phyloP scores from a whole-genome alignment of 2,888 invertebrate genomes.

The Listrodromus nycthemerus region DNA sequence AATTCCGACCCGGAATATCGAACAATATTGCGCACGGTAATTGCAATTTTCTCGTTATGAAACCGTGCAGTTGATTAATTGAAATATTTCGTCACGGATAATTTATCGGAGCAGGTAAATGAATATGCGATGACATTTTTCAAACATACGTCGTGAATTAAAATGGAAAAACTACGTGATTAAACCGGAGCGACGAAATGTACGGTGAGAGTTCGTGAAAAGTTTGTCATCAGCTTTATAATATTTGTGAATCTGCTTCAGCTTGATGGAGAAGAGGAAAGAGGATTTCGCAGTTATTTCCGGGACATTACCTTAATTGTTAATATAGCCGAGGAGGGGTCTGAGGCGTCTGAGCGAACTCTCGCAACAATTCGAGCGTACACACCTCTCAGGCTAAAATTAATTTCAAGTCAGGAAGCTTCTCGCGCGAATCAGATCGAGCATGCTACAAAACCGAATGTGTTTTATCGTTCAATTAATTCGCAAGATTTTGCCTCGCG shows the following conservation, averaged over 20 bases:
- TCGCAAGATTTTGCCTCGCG: constrained; percentile 7
- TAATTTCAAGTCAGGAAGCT: constrained; percentile 57
- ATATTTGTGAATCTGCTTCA: constrained; percentile 49
- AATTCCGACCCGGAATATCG: background rate
- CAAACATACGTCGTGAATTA: background rate
- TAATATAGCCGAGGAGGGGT: constrained; percentile 60
- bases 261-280: constrained; percentile 5
- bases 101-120: background rate
- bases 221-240: constrained; percentile 55
- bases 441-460: constrained; percentile 36
- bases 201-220: background rate
- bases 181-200: background rate
- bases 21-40: background rate
- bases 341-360: constrained; percentile 46
- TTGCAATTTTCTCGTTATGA: constrained; percentile 2
- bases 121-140: background rate
- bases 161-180: background rate
- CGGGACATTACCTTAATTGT: constrained; percentile 69
- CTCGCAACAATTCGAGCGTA: constrained; percentile 54
- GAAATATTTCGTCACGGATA: background rate
- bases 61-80: background rate
- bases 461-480: constrained; percentile 59
- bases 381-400: constrained; percentile 49
- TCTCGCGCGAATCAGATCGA: constrained; percentile 32
- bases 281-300: constrained; percentile 62